Evolutionary conservation across 2,113 vertebrate genomes (phyloP), one percentile per base, ranked within the genome.

Genomic region (Shinisaurus crocodilurus): DNA sequence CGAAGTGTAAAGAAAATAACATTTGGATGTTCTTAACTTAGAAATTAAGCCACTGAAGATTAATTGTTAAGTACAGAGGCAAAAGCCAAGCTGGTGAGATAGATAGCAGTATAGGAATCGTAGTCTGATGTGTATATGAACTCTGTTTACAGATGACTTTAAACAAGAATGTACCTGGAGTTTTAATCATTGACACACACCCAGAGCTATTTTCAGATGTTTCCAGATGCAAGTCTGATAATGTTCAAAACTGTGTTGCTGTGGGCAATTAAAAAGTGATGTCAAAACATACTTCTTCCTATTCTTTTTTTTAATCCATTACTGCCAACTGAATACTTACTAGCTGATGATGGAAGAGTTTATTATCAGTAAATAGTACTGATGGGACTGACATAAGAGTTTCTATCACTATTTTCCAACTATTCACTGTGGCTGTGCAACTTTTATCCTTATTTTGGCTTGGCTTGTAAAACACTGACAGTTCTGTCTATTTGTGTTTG

Each of bases 161-260:
- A 87, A 45, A 74, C 37, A 90, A 74, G 54, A 63, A 91, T 94
- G 57, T 89, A 85, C 69, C 86, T 27, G 67, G 91, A 92, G 90
- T 94, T 95, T 92, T 96, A 95, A 95, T 93, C 88, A 91, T 40
- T 92, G 89, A 10, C 86, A 88, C 75, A 91, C 79, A 79, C 85
- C 85, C 86, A 89, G 34, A 88, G 12, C 13, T 0, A 0, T 90
- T 89, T 88, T 76, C 87, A 86, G 86, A 40, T 85, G 95, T 95
- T 93, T 91, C 91, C 92, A 90, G 92, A 92, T 90, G 80, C 0
- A 0, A 20, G 88, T 90, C 89, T 93, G 93, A 87, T 69, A 93
- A 29, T 82, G 25, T n/a, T 91, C 65, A 86, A 89, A 94, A 91
- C 81, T 89, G 72, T 85, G 89, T 77, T 94, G 94, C 93, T 92